Percentiles rank a stretch among this genome's conserved stretches.
Conservation (phyloP, 2,113 vertebrate genomes). For the Hypocryptadius cinnamomeus region DNA sequence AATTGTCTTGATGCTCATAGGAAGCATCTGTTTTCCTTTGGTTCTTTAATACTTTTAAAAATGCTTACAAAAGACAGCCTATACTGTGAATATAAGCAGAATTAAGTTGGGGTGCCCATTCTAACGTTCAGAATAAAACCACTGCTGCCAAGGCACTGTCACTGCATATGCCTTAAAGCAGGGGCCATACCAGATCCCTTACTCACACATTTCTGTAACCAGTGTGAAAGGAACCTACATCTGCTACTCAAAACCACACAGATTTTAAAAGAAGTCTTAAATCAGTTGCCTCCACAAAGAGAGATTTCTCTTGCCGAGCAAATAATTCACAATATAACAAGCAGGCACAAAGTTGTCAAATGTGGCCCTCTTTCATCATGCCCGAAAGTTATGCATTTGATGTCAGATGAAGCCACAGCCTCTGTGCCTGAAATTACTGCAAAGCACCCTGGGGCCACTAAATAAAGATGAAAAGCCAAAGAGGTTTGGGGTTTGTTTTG, state of each 20-base stretch:
- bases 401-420: conserved; percentile 38
- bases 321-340: conserved; percentile 51
- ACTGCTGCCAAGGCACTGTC: conserved; percentile 62
- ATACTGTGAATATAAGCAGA: conserved; percentile 86
- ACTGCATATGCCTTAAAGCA: not conserved
- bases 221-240: conserved; percentile 65
- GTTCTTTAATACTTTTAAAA: conserved; percentile 88
- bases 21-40: conserved; percentile 78
- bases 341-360: conserved; percentile 47
- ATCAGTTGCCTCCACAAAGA: conserved; percentile 75
- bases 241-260: conserved; percentile 71
- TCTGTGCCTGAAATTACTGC: conserved; percentile 39
- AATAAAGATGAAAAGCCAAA: conserved; percentile 30
- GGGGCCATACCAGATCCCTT: conserved; percentile 20
- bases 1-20: conserved; percentile 70
- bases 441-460: conserved; percentile 55
- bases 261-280: conserved; percentile 61
- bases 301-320: conserved; percentile 52
- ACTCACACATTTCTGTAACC: conserved; percentile 50
- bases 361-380: conserved; percentile 29
- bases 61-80: conserved; percentile 85
- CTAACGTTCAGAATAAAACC: conserved; percentile 39
- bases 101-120: conserved; percentile 71
- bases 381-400: conserved; percentile 12
- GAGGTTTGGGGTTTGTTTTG: not conserved